phyloP scores from a whole-genome alignment of 2,888 invertebrate genomes.

The Eupithecia subfuscata region DNA sequence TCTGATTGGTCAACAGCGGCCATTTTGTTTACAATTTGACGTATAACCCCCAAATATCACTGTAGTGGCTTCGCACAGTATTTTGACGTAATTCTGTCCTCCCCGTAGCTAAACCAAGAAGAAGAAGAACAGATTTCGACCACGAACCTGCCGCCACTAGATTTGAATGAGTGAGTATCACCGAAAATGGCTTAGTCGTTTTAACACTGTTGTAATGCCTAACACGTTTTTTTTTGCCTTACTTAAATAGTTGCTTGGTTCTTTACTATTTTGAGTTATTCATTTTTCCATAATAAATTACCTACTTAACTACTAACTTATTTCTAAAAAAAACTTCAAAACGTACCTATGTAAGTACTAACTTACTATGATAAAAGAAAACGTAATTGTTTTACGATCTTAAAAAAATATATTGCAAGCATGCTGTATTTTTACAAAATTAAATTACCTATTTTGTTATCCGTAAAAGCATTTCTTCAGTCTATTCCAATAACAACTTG shows the following conservation, averaged over 20 bases:
- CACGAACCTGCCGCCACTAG: slow-evolving; percentile 72
- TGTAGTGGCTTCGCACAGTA: slow-evolving; percentile 81
- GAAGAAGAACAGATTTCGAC: slow-evolving; percentile 69
- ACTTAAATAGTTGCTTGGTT: slow-evolving; percentile 21
- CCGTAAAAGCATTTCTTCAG: too few species aligned
- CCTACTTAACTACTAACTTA: not conserved
- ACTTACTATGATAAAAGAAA: too few species aligned
- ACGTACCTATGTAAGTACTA: too few species aligned
- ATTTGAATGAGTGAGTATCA: slow-evolving; percentile 71
- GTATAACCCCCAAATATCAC: slow-evolving; percentile 46
- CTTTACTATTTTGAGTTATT: not conserved
- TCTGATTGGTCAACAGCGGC: not conserved
- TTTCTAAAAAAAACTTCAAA: not conserved
- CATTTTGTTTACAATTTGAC: slow-evolving; percentile 38
- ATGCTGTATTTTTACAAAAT: not conserved
- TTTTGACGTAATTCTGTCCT: slow-evolving; percentile 73
- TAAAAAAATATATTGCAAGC: too few species aligned
- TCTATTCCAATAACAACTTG: not conserved
- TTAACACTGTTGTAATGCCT: slow-evolving; percentile 17
- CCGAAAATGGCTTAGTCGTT: slow-evolving; percentile 34
- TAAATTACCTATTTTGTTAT: not conserved
- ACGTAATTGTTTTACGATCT: too few species aligned
- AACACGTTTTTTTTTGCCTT: slow-evolving; percentile 19
- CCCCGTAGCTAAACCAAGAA: slow-evolving; percentile 74
- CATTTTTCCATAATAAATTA: not conserved